These are phyloP conservation scores for Leucania comma DNA, from an alignment of 2,888 invertebrate species.

Conservation along the genomic window DNA sequence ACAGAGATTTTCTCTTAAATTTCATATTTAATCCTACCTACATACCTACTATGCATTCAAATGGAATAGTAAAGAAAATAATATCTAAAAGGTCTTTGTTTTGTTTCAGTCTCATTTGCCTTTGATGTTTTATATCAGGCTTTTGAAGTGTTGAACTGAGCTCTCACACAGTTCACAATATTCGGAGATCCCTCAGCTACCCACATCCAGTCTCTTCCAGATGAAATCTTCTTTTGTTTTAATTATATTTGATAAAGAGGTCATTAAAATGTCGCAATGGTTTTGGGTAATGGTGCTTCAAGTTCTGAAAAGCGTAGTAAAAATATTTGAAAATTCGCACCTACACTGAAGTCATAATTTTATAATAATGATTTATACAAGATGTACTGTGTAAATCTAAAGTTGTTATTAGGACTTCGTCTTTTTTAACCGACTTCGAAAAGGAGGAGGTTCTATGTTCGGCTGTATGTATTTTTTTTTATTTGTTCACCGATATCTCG, in stretches of 20 bases:
- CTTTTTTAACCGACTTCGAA: too few species aligned
- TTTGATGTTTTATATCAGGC: conserved; percentile 30
- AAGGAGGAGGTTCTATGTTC: too few species aligned
- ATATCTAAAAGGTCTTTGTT: conserved; percentile 21
- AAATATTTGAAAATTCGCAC: background rate
- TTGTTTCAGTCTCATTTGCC: conserved; percentile 3
- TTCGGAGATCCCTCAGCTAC: conserved; percentile 9
- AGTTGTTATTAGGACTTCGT: background rate
- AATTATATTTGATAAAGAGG: conserved; percentile 16
- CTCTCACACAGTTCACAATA: conserved; percentile 1
- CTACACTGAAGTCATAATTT: background rate
- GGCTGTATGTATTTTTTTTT: too few species aligned
- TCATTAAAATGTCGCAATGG: conserved; percentile 30
- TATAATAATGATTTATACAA: background rate
- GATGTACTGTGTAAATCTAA: background rate
- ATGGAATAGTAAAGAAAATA: conserved; percentile 3
- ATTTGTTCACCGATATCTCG: too few species aligned
- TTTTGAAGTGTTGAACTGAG: conserved; percentile 17
- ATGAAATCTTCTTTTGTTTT: conserved; percentile 24
- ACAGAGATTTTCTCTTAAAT: background rate
- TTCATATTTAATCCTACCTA: background rate
- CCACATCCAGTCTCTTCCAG: conserved; percentile 24
- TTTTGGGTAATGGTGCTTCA: conserved; percentile 2
- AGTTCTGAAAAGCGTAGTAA: conserved; percentile 8
- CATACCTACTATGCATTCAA: background rate